Percentiles rank a stretch among this genome's conserved stretches.
Evolutionary conservation across 2,113 vertebrate genomes (phyloP).

Genomic region (Festucalex cinctus): DNA sequence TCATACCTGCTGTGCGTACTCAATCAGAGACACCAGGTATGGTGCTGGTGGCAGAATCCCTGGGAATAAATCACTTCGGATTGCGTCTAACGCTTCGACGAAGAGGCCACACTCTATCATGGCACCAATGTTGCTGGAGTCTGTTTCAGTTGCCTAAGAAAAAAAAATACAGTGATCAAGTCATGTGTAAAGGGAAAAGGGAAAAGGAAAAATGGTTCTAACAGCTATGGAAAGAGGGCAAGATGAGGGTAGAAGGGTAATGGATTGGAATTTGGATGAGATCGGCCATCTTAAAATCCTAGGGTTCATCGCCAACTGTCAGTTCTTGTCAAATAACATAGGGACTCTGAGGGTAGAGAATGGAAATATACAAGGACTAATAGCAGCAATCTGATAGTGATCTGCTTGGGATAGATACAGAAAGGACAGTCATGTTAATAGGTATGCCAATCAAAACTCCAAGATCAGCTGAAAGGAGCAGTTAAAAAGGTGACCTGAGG

Average conservation of each 20-base stretch:
- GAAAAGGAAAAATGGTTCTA: conserved; percentile 27
- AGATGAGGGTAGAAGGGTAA: conserved; percentile 54
- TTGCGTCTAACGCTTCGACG: conserved; percentile 80
- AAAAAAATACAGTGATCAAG: conserved; percentile 33
- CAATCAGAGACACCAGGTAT: conserved; percentile 78
- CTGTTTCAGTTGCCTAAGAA: conserved; percentile 54
- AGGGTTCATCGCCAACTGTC: conserved; percentile 53
- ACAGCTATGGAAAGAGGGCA: conserved; percentile 5
- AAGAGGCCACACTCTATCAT: conserved; percentile 77
- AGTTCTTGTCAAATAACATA: conserved; percentile 53
- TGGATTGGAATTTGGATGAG: conserved; percentile 44
- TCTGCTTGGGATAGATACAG: conserved; percentile 60
- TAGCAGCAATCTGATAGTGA: conserved; percentile 59
- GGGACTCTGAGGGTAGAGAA: conserved; percentile 48
- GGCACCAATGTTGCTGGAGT: conserved; percentile 60
- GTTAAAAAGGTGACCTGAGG: conserved; percentile 67
- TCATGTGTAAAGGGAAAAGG: conserved; percentile 31
- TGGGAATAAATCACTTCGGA: conserved; percentile 71
- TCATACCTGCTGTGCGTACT: conserved; percentile 79
- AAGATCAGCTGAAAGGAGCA: conserved; percentile 57
- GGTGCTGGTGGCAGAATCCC: conserved; percentile 75
- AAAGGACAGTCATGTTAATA: conserved; percentile 67
- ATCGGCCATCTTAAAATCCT: conserved; percentile 41
- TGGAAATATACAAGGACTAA: conserved; percentile 53
- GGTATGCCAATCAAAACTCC: conserved; percentile 70